phyloP scores from a whole-genome alignment of 2,797 vertebrate genomes.

The Naso thynnoides region DNA sequence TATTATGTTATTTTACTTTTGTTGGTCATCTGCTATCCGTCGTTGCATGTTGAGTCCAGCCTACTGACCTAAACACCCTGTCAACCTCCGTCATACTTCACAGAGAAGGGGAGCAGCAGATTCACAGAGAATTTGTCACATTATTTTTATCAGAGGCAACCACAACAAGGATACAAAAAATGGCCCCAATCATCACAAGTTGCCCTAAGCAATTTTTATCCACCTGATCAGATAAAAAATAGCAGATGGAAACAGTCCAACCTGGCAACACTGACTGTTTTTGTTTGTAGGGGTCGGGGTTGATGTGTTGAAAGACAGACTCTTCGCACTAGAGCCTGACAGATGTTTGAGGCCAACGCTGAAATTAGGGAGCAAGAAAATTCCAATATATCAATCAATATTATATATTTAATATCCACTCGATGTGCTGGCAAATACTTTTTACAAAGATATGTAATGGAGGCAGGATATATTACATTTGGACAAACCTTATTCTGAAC shows the following conservation, averaged over 20 bases:
- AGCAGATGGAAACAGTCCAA: background rate
- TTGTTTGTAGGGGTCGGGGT: background rate
- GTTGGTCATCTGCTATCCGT: slow-evolving; percentile 13
- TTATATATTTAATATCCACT: too few relatives aligned
- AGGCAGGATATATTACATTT: too few relatives aligned
- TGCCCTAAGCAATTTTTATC: background rate
- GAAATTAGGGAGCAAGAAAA: too few relatives aligned
- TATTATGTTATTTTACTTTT: background rate
- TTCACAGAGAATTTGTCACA: background rate
- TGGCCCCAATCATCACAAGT: background rate
- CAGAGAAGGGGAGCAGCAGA: background rate
- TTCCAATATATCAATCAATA: too few relatives aligned
- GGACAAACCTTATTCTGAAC: too few relatives aligned
- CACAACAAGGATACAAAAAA: background rate
- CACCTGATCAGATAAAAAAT: background rate
- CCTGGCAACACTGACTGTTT: slow-evolving; percentile 13
- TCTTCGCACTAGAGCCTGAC: too few relatives aligned
- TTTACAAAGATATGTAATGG: too few relatives aligned
- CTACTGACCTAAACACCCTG: background rate
- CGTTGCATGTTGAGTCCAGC: background rate
- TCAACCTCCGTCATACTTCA: background rate
- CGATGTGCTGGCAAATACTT: too few relatives aligned
- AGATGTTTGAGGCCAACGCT: too few relatives aligned
- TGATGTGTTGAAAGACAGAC: background rate
- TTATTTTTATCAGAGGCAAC: too few relatives aligned